Percentiles rank a stretch among this genome's conserved stretches.
phyloP scores from a whole-genome alignment of 1,140 invertebrate species.

The Orchesella cincta region DNA sequence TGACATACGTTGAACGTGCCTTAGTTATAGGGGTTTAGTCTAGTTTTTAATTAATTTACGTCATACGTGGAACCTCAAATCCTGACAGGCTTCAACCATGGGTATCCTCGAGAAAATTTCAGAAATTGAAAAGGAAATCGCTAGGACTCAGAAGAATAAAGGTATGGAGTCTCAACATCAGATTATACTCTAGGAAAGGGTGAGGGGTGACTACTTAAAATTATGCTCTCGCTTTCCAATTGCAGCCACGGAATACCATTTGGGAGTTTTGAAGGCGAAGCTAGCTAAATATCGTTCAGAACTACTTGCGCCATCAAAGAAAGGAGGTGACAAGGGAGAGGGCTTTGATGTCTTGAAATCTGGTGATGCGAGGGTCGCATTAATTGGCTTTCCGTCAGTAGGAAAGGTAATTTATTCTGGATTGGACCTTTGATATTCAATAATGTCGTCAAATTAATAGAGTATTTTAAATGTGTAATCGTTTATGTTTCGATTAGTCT shows the following conservation, averaged over 20 bases:
- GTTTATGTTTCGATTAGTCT: slow-evolving; percentile 65
- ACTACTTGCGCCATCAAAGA: slow-evolving; percentile 90
- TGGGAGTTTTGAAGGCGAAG: slow-evolving; percentile 97
- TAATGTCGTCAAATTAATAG: not conserved
- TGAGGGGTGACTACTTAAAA: slow-evolving; percentile 6
- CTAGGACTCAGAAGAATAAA: slow-evolving; percentile 99
- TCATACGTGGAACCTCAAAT: no score
- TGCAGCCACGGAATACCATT: slow-evolving; percentile 97
- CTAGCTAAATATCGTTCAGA: slow-evolving; percentile 96
- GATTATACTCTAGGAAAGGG: slow-evolving; percentile 14
- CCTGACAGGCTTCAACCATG: slow-evolving; percentile 73
- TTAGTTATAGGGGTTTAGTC: no score
- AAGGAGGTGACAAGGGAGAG: slow-evolving; percentile 92
- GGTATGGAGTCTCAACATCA: slow-evolving; percentile 63
- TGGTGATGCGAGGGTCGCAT: slow-evolving; percentile 95
- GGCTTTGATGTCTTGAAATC: slow-evolving; percentile 99
- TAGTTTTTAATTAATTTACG: no score
- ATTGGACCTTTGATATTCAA: slow-evolving; percentile 23
- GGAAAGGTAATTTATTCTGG: slow-evolving; percentile 77
- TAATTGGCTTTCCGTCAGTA: slow-evolving; percentile 97
- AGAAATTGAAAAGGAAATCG: slow-evolving; percentile 97
- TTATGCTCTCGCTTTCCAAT: slow-evolving; percentile 42
- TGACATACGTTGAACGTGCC: no score
- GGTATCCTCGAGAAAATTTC: slow-evolving; percentile 97
- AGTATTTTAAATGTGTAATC: not conserved